Evolutionary conservation across 2,113 vertebrate species (phyloP).

Genomic region (Crotalus tigris): DNA sequence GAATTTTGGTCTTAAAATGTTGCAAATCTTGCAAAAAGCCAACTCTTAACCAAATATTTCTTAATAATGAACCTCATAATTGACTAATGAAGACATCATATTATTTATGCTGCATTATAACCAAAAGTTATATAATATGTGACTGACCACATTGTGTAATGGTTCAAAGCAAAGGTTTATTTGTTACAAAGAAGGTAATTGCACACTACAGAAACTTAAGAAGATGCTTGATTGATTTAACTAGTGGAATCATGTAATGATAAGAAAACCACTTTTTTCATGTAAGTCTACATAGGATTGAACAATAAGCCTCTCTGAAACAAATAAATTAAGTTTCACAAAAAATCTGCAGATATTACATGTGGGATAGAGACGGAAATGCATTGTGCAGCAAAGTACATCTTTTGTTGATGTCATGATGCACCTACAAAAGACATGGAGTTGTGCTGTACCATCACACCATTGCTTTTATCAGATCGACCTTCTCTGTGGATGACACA

Average conservation of each 20-base stretch:
- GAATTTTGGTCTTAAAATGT: background rate
- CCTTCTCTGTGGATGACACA: background rate
- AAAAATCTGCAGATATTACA: background rate
- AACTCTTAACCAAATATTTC: background rate
- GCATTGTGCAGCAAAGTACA: background rate
- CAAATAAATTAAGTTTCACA: background rate
- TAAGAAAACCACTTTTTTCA: background rate
- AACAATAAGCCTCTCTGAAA: background rate
- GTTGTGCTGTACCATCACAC: background rate
- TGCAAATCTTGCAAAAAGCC: background rate
- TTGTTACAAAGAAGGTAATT: background rate
- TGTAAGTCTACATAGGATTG: background rate
- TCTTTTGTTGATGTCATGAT: background rate
- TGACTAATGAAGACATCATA: background rate
- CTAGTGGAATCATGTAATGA: background rate
- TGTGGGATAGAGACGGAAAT: background rate
- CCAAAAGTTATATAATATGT: background rate
- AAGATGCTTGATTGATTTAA: background rate
- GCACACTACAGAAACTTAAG: background rate
- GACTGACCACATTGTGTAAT: background rate
- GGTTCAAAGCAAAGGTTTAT: background rate
- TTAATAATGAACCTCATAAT: background rate
- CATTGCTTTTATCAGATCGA: background rate
- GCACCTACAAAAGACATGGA: background rate
- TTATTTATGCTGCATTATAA: background rate